Conservation (phyloP, 2,888 invertebrate species). For the Lydus trimaculatus region DNA sequence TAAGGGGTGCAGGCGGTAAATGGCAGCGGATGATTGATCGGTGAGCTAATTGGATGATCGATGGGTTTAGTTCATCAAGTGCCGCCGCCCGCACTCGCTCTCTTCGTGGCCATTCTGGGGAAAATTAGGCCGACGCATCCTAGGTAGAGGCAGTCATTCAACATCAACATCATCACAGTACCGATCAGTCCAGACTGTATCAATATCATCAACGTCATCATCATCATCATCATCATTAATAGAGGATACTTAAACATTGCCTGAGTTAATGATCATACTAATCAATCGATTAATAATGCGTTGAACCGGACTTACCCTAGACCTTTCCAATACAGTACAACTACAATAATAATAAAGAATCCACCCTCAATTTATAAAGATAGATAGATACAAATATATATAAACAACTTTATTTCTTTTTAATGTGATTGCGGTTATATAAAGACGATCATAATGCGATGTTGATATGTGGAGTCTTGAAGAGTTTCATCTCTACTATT, state of each 20-base stretch:
- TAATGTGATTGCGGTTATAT: conserved; percentile 36
- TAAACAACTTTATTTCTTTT: conserved; percentile 32
- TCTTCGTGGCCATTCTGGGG: conserved; percentile 42
- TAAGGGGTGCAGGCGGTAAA: conserved; percentile 57
- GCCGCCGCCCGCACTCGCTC: conserved; percentile 47
- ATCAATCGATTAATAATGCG: conserved; percentile 5
- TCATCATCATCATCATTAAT: background rate
- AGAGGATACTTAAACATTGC: background rate
- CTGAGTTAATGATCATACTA: background rate
- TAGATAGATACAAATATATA: background rate
- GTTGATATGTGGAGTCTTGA: conserved; percentile 52
- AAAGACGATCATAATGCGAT: conserved; percentile 47
- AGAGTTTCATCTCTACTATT: conserved; percentile 38
- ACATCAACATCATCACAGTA: background rate
- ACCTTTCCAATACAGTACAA: background rate
- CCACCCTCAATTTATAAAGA: background rate
- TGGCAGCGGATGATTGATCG: conserved; percentile 77
- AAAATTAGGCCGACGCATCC: conserved; percentile 46
- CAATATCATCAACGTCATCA: background rate
- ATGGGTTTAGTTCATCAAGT: conserved; percentile 67
- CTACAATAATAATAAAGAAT: background rate
- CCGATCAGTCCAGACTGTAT: background rate
- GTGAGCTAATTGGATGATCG: conserved; percentile 79
- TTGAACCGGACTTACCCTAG: background rate
- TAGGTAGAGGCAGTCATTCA: background rate